Conservation (phyloP, 2,888 invertebrate genomes). For the Amphipoea lucens region DNA sequence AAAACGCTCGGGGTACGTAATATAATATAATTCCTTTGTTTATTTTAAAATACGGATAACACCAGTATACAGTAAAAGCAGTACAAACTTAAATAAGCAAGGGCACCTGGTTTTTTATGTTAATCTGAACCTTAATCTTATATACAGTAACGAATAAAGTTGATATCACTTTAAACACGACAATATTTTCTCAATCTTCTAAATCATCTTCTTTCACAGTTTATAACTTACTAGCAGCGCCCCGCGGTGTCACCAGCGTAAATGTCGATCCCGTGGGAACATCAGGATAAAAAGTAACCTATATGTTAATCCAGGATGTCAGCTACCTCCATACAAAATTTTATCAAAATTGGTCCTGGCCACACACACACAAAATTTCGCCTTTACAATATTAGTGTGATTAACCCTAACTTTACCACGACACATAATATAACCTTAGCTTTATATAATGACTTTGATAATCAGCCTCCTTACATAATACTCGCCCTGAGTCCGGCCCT, state of each 20-base stretch:
- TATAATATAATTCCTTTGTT: not conserved
- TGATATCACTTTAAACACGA: not conserved
- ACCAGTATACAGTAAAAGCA: not conserved
- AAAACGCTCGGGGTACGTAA: not conserved
- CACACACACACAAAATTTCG: no score
- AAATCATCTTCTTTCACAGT: not conserved
- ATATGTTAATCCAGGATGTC: no score
- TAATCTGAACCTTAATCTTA: not conserved
- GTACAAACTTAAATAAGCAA: not conserved
- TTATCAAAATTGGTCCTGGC: no score
- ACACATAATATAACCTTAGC: not conserved
- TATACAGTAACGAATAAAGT: not conserved
- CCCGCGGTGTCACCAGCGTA: no score
- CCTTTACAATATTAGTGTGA: no score
- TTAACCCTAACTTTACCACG: no score
- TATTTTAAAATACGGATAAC: not conserved
- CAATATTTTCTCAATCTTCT: no score
- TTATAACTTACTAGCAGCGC: not conserved
- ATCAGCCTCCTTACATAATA: conserved; percentile 21
- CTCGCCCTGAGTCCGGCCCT: conserved; percentile 75
- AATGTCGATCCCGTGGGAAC: no score
- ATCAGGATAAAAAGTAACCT: no score
- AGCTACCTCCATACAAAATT: no score
- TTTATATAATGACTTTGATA: not conserved
- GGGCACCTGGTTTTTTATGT: not conserved